Conservation (phyloP, 2,888 invertebrate genomes). For the Amaurobius ferox region DNA sequence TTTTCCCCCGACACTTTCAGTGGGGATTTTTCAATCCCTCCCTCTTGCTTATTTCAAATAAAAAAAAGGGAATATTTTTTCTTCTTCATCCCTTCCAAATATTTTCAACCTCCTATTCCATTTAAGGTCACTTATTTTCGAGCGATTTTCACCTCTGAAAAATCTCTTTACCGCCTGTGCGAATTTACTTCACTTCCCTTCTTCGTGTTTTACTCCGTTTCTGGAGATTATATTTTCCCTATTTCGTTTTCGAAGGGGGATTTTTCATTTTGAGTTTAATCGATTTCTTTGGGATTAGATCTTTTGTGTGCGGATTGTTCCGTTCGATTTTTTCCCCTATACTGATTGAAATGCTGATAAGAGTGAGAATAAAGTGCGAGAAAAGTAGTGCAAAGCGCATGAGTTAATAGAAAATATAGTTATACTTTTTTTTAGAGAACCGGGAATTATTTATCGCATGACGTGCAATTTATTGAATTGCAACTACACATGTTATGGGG, state of each 20-base stretch:
- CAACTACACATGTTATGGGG: no score
- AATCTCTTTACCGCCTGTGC: background rate
- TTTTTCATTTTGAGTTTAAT: conserved; percentile 5
- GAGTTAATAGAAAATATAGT: no score
- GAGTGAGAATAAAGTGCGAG: background rate
- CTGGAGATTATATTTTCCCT: background rate
- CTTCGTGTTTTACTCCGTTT: background rate
- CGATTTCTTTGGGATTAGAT: conserved; percentile 1
- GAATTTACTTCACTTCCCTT: conserved; percentile 16
- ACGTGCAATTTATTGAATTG: no score
- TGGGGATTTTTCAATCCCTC: no score
- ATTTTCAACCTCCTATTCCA: conserved; percentile 14
- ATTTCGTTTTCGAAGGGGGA: background rate
- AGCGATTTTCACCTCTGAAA: background rate
- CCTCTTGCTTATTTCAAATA: background rate
- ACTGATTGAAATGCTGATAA: background rate
- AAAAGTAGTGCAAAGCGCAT: no score
- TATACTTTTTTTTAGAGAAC: no score
- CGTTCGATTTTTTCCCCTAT: background rate
- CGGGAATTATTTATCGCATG: no score
- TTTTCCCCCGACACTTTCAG: no score
- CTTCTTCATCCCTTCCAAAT: background rate
- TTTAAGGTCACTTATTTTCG: conserved; percentile 15
- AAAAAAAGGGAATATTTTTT: background rate
- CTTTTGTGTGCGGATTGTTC: conserved; percentile 8